Percentiles rank a stretch among this genome's conserved stretches.
phyloP scores from a whole-genome alignment of 1,140 invertebrate genomes.

The Heliconius himera region DNA sequence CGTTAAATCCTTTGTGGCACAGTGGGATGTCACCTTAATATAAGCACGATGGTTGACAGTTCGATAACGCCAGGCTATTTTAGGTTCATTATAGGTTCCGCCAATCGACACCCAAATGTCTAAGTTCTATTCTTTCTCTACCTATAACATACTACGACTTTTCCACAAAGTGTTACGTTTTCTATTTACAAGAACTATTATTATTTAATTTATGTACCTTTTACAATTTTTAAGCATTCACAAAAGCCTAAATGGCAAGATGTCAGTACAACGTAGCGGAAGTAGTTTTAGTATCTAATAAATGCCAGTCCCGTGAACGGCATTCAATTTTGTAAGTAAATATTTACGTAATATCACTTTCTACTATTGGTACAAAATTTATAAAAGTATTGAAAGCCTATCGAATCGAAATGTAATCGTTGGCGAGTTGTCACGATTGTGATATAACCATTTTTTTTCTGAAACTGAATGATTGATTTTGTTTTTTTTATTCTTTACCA shows the following conservation, averaged over 20 bases:
- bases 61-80: too few relatives aligned
- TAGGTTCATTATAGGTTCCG: too few relatives aligned
- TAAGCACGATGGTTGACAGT: too few relatives aligned
- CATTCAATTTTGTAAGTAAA: not conserved
- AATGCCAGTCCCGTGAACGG: not conserved
- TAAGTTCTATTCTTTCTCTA: too few relatives aligned
- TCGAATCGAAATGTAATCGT: slow-evolving; percentile 41
- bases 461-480: not conserved
- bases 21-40: too few relatives aligned
- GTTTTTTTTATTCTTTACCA: not conserved
- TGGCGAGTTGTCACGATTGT: slow-evolving; percentile 33
- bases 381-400: slow-evolving; percentile 35
- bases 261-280: not conserved
- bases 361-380: slow-evolving; percentile 25
- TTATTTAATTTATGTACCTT: too few relatives aligned
- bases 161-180: too few relatives aligned
- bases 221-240: too few relatives aligned
- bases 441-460: slow-evolving; percentile 43
- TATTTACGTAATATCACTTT: slow-evolving; percentile 36
- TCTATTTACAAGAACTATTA: too few relatives aligned
- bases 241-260: not conserved
- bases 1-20: too few relatives aligned
- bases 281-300: slow-evolving; percentile 1
- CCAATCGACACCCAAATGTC: too few relatives aligned
- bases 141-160: too few relatives aligned